Evolutionary conservation across 1,140 invertebrate species (phyloP).

Genomic region (Elymnias hypermnestra): DNA sequence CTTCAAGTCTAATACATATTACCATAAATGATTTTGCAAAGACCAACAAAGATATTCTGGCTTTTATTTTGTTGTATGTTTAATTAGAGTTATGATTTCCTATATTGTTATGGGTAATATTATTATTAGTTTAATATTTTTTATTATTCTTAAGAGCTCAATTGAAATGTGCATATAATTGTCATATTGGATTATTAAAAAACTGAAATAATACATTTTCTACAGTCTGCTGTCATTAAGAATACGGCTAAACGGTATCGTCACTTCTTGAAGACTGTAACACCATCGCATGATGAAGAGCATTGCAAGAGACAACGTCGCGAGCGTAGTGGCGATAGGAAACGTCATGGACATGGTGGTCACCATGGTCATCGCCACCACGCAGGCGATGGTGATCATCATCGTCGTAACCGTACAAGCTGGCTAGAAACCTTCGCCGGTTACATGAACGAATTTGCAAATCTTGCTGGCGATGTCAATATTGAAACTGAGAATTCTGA

Average conservation of each 20-base stretch:
- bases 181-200: too few species aligned
- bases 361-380: constrained; percentile 24
- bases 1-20: too few species aligned
- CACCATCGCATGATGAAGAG: constrained; percentile 29
- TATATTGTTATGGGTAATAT: too few species aligned
- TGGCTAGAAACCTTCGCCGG: constrained; percentile 65
- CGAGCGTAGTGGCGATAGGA: constrained; percentile 37
- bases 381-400: constrained; percentile 24
- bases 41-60: too few species aligned
- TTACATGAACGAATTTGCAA: constrained; percentile 70
- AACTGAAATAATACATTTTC: too few species aligned
- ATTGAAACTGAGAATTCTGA: constrained; percentile 19
- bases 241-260: constrained; percentile 50
- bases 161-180: too few species aligned
- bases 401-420: constrained; percentile 31
- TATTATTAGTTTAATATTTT: too few species aligned
- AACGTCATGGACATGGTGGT: constrained; percentile 31
- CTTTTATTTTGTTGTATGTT: too few species aligned
- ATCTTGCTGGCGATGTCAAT: constrained; percentile 60
- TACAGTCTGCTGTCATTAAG: constrained; percentile 29
- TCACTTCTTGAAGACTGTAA: constrained; percentile 48
- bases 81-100: too few species aligned
- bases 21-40: too few species aligned
- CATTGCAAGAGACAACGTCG: constrained; percentile 36
- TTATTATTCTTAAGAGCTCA: too few species aligned